A percentile compares a stretch with the other conserved stretches of the same genome.
Evolutionary conservation across 2,113 vertebrate species (phyloP).

Genomic region (Elaphurus davidianus): DNA sequence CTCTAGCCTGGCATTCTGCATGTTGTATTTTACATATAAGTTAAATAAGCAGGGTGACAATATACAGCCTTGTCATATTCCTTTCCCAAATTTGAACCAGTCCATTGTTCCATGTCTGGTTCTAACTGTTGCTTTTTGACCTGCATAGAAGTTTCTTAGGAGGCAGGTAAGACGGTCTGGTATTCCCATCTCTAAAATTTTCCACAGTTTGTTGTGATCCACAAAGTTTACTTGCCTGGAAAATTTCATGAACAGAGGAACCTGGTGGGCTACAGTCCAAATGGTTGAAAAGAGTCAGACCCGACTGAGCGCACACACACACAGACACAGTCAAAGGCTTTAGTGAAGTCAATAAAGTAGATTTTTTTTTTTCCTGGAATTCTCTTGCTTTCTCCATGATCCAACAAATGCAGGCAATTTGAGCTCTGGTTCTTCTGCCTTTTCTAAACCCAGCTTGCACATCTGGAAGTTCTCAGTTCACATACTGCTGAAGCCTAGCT

Average conservation of each 20-base stretch:
- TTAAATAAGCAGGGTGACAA: background rate
- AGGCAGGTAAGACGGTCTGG: background rate
- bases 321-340: background rate
- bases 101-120: background rate
- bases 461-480: background rate
- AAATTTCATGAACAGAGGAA: background rate
- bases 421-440: background rate
- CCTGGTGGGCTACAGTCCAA: background rate
- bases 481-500: background rate
- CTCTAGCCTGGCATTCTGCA: background rate
- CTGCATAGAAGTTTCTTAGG: background rate
- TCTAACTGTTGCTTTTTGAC: background rate
- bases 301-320: rapidly evolving
- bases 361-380: background rate
- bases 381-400: background rate
- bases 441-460: background rate
- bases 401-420: background rate
- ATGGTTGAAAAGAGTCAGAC: background rate
- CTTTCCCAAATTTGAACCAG: background rate
- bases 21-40: background rate
- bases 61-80: background rate
- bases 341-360: background rate
- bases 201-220: background rate
- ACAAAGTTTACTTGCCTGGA: background rate
- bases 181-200: background rate